Base-by-base conservation (phyloP, 2,113 vertebrate genomes). In the Caracal caracal region DNA sequence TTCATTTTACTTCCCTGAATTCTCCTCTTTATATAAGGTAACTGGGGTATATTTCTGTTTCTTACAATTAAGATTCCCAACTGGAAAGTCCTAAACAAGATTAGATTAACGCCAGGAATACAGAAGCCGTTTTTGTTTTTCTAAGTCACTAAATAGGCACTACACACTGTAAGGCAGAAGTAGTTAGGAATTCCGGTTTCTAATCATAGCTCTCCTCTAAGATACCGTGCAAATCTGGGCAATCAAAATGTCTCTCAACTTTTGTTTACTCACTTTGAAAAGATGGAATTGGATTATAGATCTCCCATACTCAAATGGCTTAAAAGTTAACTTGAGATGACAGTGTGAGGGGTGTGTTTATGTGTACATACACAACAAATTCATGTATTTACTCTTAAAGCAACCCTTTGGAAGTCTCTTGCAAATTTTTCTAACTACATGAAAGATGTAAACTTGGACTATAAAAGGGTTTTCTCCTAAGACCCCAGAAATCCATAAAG, bases 261-360 rank as follows among this genome's bases (percentile, higher is more conserved):
- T 81, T 47, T 94, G 35, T 85, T 93, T 73, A 85, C 24, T 81
- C 12, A 71, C 40, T 89, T 78, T 22, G 70, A 63, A 59, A 93
- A 65, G 43, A 81, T 28, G 35, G 59, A 93, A 85, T 0, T 88
- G 15, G n/a, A 83, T 35, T 63, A 68, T 1, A 93, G 51, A 84
- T 30, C 83, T 30, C 49, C n/a, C 37, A 59, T 73, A 33, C 56
- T 79, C 84, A 43, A 85, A 59, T 51, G 20, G 70, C 40, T 94
- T 92, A 88, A 96, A 94, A 83, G 71, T 88, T 91, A 94, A 92
- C 51, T 43, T 78, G 59, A 28, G 13, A 79, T 80, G 30, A 53
- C 15, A 66, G 24, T 51, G 20, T 61, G 22, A 65, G 4, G 16
- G 22, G 7, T 59, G 49, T 51, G 5, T 49, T 12, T 49, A 28